A percentile compares a stretch with the other conserved stretches of the same genome.
phyloP scores from a whole-genome alignment of 1,140 invertebrate species.

The Semibalanus balanoides region DNA sequence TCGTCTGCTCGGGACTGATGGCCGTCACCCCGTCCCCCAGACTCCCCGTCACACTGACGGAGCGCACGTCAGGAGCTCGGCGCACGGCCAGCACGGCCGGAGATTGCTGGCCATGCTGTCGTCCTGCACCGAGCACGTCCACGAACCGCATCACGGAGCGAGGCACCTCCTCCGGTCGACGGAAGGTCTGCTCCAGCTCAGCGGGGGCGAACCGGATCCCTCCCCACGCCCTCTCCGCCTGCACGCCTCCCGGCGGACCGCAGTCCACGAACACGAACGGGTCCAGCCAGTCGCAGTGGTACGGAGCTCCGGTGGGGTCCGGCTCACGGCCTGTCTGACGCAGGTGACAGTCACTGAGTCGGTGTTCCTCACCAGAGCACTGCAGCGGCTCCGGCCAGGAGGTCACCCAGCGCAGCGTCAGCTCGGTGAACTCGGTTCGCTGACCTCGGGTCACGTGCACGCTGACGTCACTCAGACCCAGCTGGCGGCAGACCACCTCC shows the following conservation, averaged over 20 bases:
- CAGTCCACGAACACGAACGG: constrained; percentile 90
- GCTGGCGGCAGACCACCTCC: constrained; percentile 82
- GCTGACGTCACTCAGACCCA: constrained; percentile 81
- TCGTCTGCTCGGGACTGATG: constrained; percentile 67
- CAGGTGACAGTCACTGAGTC: background rate
- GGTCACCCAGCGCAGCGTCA: constrained; percentile 68
- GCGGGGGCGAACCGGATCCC: constrained; percentile 81
- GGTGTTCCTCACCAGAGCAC: constrained; percentile 42
- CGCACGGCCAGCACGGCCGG: constrained; percentile 78
- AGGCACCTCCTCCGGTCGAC: constrained; percentile 9
- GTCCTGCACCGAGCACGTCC: constrained; percentile 84
- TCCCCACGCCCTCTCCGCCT: constrained; percentile 76
- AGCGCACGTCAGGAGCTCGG: constrained; percentile 63
- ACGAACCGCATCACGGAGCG: constrained; percentile 69
- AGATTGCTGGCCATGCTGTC: constrained; percentile 87
- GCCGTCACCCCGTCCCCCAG: constrained; percentile 86
- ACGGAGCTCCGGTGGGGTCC: background rate
- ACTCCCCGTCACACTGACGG: constrained; percentile 65
- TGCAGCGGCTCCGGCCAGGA: constrained; percentile 88
- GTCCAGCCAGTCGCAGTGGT: background rate
- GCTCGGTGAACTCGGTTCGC: constrained; percentile 68
- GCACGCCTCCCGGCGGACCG: constrained; percentile 54
- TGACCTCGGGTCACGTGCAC: constrained; percentile 65
- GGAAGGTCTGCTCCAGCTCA: constrained; percentile 68
- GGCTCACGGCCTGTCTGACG: background rate